These are phyloP conservation scores for Neotragus moschatus DNA, from an alignment of 2,113 vertebrate genomes.

Conservation along the genomic window DNA sequence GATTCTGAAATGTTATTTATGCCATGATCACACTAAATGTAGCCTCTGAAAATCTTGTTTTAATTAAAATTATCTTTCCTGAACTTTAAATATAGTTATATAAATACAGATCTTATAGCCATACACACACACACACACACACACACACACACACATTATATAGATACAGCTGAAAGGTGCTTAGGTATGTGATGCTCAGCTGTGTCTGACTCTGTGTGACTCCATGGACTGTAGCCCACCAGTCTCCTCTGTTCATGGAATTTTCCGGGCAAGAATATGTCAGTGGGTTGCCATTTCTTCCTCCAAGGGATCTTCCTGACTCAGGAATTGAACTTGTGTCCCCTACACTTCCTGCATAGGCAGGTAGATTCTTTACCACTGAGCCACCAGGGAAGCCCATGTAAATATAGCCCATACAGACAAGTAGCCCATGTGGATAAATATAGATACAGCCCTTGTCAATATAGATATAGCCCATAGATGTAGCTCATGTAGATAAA, in stretches of 20 bases:
- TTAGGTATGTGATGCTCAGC: not conserved
- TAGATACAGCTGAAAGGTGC: not conserved
- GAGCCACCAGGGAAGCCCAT: not conserved
- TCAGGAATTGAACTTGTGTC: not conserved
- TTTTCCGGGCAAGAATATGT: not conserved
- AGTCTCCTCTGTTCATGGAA: not conserved
- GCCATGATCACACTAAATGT: not conserved
- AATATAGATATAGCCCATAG: not conserved
- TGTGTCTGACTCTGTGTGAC: not conserved
- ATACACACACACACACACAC: no score
- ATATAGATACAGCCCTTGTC: not conserved
- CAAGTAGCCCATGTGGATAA: not conserved
- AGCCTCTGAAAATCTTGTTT: not conserved
- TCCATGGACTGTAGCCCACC: not conserved
- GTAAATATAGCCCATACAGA: not conserved
- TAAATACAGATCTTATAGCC: not conserved
- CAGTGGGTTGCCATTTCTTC: not conserved
- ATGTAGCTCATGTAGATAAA: not conserved
- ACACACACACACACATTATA: not conserved
- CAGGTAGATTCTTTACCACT: not conserved
- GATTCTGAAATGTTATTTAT: not conserved
- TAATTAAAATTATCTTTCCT: not conserved
- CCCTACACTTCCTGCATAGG: not conserved
- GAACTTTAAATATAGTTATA: not conserved
- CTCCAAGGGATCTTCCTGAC: not conserved